A percentile compares a stretch with the other conserved stretches of the same genome.
Conservation (phyloP, 2,797 vertebrate species). For the Lutjanus campechanus region DNA sequence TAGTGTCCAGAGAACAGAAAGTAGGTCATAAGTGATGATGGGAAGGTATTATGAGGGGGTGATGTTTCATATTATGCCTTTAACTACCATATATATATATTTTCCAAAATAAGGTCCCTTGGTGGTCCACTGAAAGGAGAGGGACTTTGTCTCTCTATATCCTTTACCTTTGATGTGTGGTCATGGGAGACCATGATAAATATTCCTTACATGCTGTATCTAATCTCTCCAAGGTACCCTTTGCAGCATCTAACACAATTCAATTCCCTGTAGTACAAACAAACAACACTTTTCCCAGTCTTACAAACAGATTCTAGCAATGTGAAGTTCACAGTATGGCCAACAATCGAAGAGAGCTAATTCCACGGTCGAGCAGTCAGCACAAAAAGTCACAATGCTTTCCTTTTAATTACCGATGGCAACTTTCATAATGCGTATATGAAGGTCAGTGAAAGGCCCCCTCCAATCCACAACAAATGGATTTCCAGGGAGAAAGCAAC, state of each 20-base stretch:
- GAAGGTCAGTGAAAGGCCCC: conserved; percentile 49
- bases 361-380: conserved; percentile 24
- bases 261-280: neutral
- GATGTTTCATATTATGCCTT: too few species aligned
- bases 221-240: neutral
- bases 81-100: too few species aligned
- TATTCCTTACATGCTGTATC: neutral
- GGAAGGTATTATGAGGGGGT: too few species aligned
- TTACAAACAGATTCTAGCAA: neutral
- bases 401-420: conserved; percentile 47
- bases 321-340: conserved; percentile 1
- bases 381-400: conserved; percentile 12
- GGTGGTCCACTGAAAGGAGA: too few species aligned
- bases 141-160: too few species aligned
- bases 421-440: conserved; percentile 20
- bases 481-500: conserved; percentile 64
- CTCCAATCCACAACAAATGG: conserved; percentile 47
- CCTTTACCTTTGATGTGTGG: neutral
- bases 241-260: neutral
- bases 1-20: too few species aligned
- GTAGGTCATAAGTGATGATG: too few species aligned
- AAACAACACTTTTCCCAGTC: conserved; percentile 1
- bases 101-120: too few species aligned
- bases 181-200: neutral
- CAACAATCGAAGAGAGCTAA: conserved; percentile 23